Evolutionary conservation across 2,888 invertebrate species (phyloP).

Genomic region (Branchinecta sandiegonensis): DNA sequence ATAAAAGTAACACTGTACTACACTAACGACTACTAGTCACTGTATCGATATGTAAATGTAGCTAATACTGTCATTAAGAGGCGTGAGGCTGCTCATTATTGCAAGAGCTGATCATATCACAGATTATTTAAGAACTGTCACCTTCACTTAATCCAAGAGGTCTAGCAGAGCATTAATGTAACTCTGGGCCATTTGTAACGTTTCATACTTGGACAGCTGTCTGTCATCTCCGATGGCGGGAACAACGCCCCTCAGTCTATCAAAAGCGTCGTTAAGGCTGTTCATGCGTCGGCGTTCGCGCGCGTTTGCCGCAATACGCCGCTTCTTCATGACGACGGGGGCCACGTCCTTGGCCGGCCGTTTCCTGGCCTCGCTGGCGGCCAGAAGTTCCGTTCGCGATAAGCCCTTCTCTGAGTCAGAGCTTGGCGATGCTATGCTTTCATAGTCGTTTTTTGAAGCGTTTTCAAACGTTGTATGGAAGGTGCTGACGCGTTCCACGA

Average conservation of each 20-base stretch:
- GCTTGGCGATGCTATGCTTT: neutral
- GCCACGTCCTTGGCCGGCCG: conserved; percentile 43
- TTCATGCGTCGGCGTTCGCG: conserved; percentile 83
- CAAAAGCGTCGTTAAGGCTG: conserved; percentile 84
- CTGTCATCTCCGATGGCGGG: conserved; percentile 81
- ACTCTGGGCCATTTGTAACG: conserved; percentile 91
- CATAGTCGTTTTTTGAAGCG: neutral
- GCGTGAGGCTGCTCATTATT: too few species aligned
- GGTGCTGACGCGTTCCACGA: neutral
- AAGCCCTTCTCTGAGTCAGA: neutral
- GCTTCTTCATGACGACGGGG: conserved; percentile 60
- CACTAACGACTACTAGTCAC: too few species aligned
- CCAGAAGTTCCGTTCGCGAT: conserved; percentile 1
- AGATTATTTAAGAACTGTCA: too few species aligned
- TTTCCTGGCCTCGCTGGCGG: conserved; percentile 17
- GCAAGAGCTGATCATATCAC: too few species aligned
- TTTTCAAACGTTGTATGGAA: conserved; percentile 5
- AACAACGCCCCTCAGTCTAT: conserved; percentile 72
- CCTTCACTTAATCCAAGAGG: conserved; percentile 45
- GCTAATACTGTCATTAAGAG: too few species aligned
- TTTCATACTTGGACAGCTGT: conserved; percentile 87
- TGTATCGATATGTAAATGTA: too few species aligned
- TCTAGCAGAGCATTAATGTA: conserved; percentile 84
- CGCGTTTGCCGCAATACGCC: conserved; percentile 82
- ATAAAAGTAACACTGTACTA: too few species aligned